Conservation (phyloP, 2,113 vertebrate genomes). For the Eonycteris spelaea region DNA sequence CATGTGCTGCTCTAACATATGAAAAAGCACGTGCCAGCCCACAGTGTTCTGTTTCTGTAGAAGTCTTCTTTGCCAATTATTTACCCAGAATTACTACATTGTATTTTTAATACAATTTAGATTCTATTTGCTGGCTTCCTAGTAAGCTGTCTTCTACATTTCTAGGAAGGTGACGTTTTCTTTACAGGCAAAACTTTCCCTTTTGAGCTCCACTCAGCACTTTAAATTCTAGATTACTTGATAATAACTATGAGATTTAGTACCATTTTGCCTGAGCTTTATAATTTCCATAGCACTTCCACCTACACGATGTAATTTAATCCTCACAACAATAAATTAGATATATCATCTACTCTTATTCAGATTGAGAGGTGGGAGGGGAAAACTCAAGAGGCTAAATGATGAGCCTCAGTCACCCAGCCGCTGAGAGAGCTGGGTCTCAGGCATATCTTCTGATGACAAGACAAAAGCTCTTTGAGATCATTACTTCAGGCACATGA, state of each 20-base stretch:
- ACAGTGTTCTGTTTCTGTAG: background rate
- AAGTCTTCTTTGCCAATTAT: background rate
- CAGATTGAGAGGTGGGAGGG: fast-evolving
- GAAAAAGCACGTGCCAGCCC: background rate
- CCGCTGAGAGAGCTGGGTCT: background rate
- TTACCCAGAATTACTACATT: background rate
- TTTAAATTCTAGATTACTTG: background rate
- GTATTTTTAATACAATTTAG: background rate
- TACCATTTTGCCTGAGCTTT: background rate
- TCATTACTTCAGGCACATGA: background rate
- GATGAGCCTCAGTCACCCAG: background rate
- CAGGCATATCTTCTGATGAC: background rate
- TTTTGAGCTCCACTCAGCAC: background rate
- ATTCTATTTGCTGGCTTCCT: background rate
- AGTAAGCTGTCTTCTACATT: background rate
- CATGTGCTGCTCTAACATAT: background rate
- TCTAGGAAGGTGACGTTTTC: background rate
- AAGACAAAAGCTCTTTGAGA: background rate
- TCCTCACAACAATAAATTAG: background rate
- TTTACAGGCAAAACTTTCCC: background rate
- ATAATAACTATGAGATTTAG: background rate
- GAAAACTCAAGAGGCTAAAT: background rate
- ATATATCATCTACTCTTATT: background rate
- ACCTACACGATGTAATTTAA: background rate
- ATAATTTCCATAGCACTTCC: background rate